Percentiles rank a stretch among this genome's conserved stretches.
These are phyloP conservation scores for Tribolium castaneum DNA, from an alignment of 1,140 invertebrate genomes.

Conservation along the genomic window DNA sequence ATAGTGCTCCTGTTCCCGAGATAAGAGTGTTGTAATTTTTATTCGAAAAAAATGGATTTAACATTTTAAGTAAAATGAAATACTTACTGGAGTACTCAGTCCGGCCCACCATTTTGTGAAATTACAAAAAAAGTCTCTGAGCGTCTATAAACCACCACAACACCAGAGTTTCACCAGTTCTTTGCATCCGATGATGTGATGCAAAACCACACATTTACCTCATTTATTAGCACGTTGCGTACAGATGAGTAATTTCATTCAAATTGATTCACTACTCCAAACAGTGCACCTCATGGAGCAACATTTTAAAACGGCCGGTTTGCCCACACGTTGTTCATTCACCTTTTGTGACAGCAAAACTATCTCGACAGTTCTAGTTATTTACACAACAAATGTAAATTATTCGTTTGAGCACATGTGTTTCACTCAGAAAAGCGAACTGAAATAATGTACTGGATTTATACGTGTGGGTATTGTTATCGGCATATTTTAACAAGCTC, in stretches of 20 bases:
- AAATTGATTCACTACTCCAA: slow-evolving; percentile 20
- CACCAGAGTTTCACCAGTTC: neutral
- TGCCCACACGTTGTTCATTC: slow-evolving; percentile 27
- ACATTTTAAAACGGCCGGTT: slow-evolving; percentile 31
- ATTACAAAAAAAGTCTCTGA: neutral
- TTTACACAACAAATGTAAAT: slow-evolving; percentile 11
- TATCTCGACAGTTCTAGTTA: neutral
- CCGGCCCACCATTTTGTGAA: slow-evolving; percentile 49
- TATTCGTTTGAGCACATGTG: neutral
- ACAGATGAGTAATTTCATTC: slow-evolving; percentile 5
- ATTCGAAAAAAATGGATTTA: neutral
- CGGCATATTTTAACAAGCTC: slow-evolving; percentile 3
- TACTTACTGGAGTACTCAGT: slow-evolving; percentile 53
- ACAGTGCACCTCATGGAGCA: neutral
- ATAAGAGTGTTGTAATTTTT: slow-evolving; percentile 12
- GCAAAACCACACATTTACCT: slow-evolving; percentile 20
- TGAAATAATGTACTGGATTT: neutral
- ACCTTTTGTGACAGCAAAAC: slow-evolving; percentile 23
- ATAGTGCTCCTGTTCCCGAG: neutral
- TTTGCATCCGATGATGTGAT: neutral
- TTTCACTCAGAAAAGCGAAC: neutral
- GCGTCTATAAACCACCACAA: neutral
- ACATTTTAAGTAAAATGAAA: neutral
- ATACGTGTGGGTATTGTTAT: slow-evolving; percentile 28
- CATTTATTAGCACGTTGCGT: slow-evolving; percentile 21